A percentile compares a stretch with the other conserved stretches of the same genome.
These are phyloP conservation scores for Tamias sibiricus DNA, from an alignment of 2,113 vertebrate species.

Conservation along the genomic window DNA sequence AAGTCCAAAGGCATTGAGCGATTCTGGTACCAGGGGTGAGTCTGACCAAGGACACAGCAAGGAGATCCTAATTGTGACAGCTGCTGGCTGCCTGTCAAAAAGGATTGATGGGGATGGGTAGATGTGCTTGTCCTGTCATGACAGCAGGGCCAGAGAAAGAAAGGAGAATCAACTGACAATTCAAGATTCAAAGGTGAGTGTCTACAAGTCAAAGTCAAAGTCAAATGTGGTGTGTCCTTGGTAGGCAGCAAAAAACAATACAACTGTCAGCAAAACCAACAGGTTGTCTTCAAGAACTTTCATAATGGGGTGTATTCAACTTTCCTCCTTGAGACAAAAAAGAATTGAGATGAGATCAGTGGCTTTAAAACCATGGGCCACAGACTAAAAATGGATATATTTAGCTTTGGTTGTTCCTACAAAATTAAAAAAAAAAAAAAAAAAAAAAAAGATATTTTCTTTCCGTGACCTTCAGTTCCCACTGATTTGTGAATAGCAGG, in stretches of 20 bases:
- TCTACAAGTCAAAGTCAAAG: neutral
- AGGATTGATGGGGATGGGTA: conserved; percentile 55
- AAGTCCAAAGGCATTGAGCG: conserved; percentile 13
- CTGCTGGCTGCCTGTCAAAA: conserved; percentile 69
- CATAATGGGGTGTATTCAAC: neutral
- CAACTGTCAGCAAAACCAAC: neutral
- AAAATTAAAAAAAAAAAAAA: neutral
- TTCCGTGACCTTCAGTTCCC: conserved; percentile 38
- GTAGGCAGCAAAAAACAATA: neutral
- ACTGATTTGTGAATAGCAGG: neutral
- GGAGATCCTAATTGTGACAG: conserved; percentile 53
- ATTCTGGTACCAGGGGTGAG: conserved; percentile 31
- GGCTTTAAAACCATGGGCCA: neutral
- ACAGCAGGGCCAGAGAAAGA: conserved; percentile 44
- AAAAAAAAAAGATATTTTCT: neutral
- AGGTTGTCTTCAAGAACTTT: conserved; percentile 32
- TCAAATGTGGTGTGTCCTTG: neutral
- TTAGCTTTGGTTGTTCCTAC: neutral
- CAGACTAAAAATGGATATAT: conserved; percentile 1
- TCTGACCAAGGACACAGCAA: conserved; percentile 64
- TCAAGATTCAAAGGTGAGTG: conserved; percentile 68
- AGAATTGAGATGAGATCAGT: neutral
- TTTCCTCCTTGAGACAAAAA: neutral
- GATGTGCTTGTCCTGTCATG: conserved; percentile 32
- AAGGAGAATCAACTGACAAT: conserved; percentile 51